Evolutionary conservation across 2,113 vertebrate genomes (phyloP).

Genomic region (Megaptera novaeangliae): DNA sequence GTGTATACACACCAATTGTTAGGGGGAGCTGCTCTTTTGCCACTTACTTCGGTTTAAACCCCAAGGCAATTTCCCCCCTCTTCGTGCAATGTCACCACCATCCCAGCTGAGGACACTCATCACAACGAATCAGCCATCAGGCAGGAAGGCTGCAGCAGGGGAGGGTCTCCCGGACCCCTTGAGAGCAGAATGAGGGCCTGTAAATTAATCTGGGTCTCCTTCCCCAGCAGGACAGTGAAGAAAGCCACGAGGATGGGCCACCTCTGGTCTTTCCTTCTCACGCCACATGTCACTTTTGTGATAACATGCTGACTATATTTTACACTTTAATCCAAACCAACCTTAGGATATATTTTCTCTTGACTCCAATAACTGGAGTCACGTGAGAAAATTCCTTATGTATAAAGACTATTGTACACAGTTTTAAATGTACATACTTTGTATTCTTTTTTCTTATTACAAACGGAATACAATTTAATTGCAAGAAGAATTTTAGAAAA

Average conservation of each 20-base stretch:
- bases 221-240: background rate
- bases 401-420: background rate
- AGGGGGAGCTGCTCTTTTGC: background rate
- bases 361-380: background rate
- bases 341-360: background rate
- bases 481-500: background rate
- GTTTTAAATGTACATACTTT: background rate
- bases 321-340: background rate
- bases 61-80: background rate
- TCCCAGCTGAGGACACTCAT: background rate
- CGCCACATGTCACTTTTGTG: background rate
- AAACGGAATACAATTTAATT: background rate
- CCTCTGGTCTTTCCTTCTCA: background rate
- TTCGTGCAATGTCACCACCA: background rate
- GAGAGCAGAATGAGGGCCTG: background rate
- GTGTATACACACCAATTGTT: background rate
- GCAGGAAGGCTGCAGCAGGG: background rate
- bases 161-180: background rate
- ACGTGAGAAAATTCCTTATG: background rate
- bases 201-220: constrained; percentile 40
- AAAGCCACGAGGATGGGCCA: fast-evolving
- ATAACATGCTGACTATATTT: background rate
- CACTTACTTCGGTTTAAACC: background rate
- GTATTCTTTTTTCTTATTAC: background rate
- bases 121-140: background rate